phyloP scores from a whole-genome alignment of 2,113 vertebrate species.

The Machaerirhynchus nigripectus region DNA sequence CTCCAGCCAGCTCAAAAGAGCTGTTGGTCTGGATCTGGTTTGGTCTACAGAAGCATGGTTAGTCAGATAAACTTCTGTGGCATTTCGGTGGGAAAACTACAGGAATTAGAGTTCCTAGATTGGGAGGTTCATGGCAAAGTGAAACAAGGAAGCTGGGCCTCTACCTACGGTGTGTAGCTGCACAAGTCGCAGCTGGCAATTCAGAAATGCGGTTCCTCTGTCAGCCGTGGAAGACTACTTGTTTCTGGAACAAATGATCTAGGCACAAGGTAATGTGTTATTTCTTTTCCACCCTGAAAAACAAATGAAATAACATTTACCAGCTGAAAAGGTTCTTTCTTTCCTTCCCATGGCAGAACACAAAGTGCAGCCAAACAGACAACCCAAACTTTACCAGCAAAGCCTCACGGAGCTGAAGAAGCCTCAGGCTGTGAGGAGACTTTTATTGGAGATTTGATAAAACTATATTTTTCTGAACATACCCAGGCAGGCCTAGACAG shows the following conservation, averaged over 20 bases:
- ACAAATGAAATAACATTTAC: background rate
- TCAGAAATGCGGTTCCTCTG: fast-evolving
- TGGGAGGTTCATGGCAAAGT: background rate
- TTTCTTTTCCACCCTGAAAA: background rate
- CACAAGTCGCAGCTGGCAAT: background rate
- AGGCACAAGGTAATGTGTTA: background rate
- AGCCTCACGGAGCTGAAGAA: background rate
- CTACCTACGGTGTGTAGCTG: fast-evolving
- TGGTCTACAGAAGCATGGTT: background rate
- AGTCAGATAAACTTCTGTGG: background rate
- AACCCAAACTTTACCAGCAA: background rate
- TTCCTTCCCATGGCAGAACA: background rate
- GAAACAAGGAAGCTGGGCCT: background rate
- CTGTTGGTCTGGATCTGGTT: background rate
- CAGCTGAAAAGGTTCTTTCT: background rate
- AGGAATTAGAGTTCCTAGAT: background rate
- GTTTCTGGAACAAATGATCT: background rate
- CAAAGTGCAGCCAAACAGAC: background rate
- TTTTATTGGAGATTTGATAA: background rate
- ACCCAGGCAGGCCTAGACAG: background rate
- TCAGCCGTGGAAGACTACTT: background rate
- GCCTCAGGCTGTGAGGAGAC: background rate
- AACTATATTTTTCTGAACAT: background rate
- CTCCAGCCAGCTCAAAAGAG: background rate
- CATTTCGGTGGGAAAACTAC: background rate